Evolutionary conservation across 2,113 vertebrate species (phyloP).

Genomic region (Columba janthina): DNA sequence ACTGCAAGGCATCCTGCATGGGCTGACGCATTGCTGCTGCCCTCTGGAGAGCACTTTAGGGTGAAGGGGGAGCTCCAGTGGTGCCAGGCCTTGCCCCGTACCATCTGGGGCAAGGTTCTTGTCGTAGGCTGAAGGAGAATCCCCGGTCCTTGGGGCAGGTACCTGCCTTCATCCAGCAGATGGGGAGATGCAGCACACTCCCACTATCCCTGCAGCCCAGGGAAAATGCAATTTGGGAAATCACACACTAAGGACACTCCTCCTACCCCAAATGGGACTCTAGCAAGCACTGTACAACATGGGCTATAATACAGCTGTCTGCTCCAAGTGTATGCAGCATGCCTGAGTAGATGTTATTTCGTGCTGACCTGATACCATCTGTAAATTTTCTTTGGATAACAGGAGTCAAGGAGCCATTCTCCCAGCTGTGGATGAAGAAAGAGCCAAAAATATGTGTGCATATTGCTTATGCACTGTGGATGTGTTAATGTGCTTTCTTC

Average conservation of each 20-base stretch:
- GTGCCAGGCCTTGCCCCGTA: background rate
- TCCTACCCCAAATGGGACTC: background rate
- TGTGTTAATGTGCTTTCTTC: background rate
- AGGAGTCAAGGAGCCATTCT: background rate
- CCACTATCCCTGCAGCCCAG: background rate
- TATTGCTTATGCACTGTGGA: background rate
- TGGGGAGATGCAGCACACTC: background rate
- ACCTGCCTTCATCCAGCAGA: background rate
- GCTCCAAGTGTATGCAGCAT: background rate
- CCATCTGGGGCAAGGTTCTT: background rate
- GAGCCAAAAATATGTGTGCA: background rate
- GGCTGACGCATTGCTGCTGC: rapidly evolving
- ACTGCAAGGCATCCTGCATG: background rate
- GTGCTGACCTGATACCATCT: background rate
- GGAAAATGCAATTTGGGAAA: background rate
- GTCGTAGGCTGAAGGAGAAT: rapidly evolving
- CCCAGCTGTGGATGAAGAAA: background rate
- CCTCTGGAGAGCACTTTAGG: no score
- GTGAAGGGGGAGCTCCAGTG: rapidly evolving
- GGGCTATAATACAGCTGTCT: background rate
- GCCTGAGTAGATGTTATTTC: background rate
- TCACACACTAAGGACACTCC: background rate
- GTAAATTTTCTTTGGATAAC: background rate
- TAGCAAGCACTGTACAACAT: background rate
- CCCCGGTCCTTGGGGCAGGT: background rate